Evolutionary conservation across 2,888 invertebrate genomes (phyloP).

Genomic region (Lasioglossum zephyrum): DNA sequence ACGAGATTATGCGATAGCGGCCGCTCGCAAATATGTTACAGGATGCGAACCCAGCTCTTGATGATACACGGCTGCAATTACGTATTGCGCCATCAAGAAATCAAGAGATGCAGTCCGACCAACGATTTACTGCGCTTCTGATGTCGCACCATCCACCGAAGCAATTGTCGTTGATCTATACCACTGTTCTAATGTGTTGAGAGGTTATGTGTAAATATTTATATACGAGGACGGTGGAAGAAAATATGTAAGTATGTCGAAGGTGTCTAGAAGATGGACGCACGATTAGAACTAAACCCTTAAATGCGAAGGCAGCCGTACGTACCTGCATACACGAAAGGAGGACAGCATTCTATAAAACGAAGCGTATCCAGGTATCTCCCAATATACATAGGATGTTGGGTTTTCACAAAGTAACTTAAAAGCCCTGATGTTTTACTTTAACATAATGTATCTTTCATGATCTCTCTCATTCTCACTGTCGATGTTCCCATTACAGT

Average conservation of each 20-base stretch:
- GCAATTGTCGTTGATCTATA: not conserved
- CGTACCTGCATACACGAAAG: too few relatives aligned
- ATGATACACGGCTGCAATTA: conserved; percentile 30
- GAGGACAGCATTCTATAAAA: too few relatives aligned
- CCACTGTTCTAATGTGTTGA: not conserved
- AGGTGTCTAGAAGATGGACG: too few relatives aligned
- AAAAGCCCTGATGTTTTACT: too few relatives aligned
- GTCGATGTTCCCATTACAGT: not conserved
- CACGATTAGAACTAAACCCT: too few relatives aligned
- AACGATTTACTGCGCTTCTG: not conserved
- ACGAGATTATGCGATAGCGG: conserved; percentile 62
- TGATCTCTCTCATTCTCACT: not conserved
- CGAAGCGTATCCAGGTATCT: too few relatives aligned
- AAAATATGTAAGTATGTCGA: too few relatives aligned
- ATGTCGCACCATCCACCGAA: not conserved
- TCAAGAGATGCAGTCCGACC: not conserved
- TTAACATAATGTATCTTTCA: not conserved
- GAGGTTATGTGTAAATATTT: too few relatives aligned
- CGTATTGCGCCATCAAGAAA: conserved; percentile 23
- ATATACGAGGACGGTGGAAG: too few relatives aligned
- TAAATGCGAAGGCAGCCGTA: too few relatives aligned
- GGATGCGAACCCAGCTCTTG: conserved; percentile 15
- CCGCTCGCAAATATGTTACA: conserved; percentile 50
- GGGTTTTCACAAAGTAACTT: too few relatives aligned
- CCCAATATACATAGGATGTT: too few relatives aligned